Evolutionary conservation across 2,888 invertebrate genomes (phyloP).

Genomic region (Idaea straminata): DNA sequence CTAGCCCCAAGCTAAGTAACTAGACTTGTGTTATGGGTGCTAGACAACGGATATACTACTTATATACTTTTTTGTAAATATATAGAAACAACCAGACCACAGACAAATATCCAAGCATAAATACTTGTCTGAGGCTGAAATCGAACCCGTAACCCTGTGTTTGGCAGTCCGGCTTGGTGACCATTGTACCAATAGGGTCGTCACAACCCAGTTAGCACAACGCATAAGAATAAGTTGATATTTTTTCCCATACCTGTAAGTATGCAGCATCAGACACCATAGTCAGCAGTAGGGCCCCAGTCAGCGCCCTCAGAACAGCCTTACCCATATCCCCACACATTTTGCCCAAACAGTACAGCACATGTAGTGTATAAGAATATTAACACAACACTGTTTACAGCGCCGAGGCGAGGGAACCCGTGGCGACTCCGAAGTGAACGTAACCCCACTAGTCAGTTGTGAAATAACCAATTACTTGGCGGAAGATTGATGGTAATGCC

Average conservation of each 20-base stretch:
- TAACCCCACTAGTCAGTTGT: slow-evolving; percentile 23
- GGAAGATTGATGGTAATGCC: slow-evolving; percentile 9
- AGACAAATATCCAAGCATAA: no score
- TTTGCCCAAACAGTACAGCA: slow-evolving; percentile 24
- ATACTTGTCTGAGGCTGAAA: no score
- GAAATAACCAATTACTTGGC: slow-evolving; percentile 23
- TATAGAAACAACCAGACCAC: no score
- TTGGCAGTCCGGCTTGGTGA: no score
- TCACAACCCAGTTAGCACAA: no score
- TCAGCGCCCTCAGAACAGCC: slow-evolving; percentile 69
- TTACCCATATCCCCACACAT: slow-evolving; percentile 78
- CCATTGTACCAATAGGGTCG: no score
- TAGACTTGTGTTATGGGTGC: no score
- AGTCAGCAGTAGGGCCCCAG: slow-evolving; percentile 68
- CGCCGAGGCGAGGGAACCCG: slow-evolving; percentile 6
- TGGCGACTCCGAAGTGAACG: slow-evolving; percentile 16
- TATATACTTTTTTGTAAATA: no score
- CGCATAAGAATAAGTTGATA: background rate
- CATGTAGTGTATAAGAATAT: slow-evolving; percentile 14
- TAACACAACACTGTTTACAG: slow-evolving; percentile 18
- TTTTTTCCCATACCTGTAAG: slow-evolving; percentile 50
- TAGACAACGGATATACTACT: no score
- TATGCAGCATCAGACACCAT: slow-evolving; percentile 73
- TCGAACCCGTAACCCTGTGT: no score
- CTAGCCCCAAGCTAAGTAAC: no score